These are phyloP conservation scores for Aleiodes sp. DNA, from an alignment of 1,140 invertebrate species.

Conservation along the genomic window DNA sequence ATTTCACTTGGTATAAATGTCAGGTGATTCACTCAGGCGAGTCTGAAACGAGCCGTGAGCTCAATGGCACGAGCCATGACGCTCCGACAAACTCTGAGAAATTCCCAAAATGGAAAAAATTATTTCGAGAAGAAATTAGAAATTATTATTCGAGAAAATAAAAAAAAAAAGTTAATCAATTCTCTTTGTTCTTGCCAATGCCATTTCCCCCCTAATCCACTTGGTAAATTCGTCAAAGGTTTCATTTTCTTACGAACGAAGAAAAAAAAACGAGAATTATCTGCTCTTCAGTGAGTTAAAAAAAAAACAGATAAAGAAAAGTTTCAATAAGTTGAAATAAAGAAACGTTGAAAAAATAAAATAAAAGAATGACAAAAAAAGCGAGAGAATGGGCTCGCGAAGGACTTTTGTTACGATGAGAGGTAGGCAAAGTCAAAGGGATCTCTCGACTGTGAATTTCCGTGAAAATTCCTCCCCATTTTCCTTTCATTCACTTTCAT, in stretches of 20 bases:
- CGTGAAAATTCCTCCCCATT: constrained; percentile 4
- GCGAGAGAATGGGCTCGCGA: not conserved
- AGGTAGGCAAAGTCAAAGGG: not conserved
- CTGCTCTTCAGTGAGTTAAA: not conserved
- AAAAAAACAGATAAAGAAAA: not conserved
- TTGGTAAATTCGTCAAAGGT: not conserved
- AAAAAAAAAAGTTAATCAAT: not conserved
- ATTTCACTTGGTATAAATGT: not conserved
- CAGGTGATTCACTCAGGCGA: not conserved
- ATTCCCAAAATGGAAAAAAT: too few species aligned
- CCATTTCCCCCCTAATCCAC: constrained; percentile 1
- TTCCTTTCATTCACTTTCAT: not conserved
- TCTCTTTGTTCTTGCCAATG: not conserved
- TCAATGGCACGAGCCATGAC: not conserved
- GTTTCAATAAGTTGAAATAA: constrained; percentile 1
- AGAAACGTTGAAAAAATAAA: not conserved
- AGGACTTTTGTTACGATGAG: not conserved
- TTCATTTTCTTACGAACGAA: not conserved
- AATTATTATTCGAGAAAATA: not conserved
- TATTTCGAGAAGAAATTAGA: too few species aligned
- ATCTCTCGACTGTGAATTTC: not conserved
- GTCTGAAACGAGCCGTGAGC: not conserved
- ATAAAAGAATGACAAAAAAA: too few species aligned
- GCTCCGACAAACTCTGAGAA: not conserved
- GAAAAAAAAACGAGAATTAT: not conserved